Base-by-base conservation (phyloP, 2,113 vertebrate species). In the Pelusios castaneus region DNA sequence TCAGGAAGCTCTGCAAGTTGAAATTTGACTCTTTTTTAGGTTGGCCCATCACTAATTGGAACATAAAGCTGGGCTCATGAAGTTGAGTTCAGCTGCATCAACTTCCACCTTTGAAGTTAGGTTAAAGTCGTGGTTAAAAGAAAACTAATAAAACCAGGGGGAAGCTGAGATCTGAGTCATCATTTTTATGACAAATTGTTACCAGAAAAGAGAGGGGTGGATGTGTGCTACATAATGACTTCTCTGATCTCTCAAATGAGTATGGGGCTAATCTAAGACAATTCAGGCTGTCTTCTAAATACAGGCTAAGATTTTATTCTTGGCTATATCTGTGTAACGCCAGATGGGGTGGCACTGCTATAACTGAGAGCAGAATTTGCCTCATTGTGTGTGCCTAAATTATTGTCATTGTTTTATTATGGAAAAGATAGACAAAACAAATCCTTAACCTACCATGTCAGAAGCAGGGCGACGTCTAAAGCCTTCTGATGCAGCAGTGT, bases 51-150 rank as follows among this genome's bases (percentile, higher is more conserved):
- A 84, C 93, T 94, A 97, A 96, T 93, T 92, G 90, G 86, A 82
- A 88, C 17, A 81, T 13, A 88, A 60, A 92, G 38, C 56, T 67
- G 5, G 52, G 73, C 29, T 55, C 89, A 96, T 5, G 49, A 95
- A 95, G 14, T 31, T 78, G 55, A 85, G 73, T 83, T 96, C 92
- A 88, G 54, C 45, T 93, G n/a, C 73, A 86, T 67, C 12, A 38
- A 91, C 51, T 82, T 89, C 41, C 67, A 93, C 84, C 90, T 97
- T 95, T 97, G 94, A 97, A 97, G 89, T 52, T 87, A 27, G 54
- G 82, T 84, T 93, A 92, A 81, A 87, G 80, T 94, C 82, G 73
- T 55, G 45, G 29, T 87, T 51, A 90, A 92, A 96, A 88, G 85
- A 95, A 94, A 96, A 56, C 52, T 45, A 91, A 87, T 95, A 94